A percentile compares a stretch with the other conserved stretches of the same genome.
These are phyloP conservation scores for Chloebia gouldiae DNA, from an alignment of 2,113 vertebrate genomes.

Conservation along the genomic window DNA sequence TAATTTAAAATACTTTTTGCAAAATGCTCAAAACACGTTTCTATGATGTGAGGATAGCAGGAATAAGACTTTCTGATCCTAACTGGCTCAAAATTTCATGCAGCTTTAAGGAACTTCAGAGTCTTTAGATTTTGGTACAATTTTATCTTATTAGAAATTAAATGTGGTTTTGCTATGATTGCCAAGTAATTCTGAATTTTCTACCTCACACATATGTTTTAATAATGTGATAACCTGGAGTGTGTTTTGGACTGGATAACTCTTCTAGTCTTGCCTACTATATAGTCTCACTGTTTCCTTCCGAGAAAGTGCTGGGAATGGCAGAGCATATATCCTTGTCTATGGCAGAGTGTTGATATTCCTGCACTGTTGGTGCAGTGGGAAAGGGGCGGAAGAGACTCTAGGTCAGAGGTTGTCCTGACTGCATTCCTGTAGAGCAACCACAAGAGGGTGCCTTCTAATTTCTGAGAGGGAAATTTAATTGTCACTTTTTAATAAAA, in stretches of 20 bases:
- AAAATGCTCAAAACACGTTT: neutral
- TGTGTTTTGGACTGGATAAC: neutral
- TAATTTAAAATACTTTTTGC: neutral
- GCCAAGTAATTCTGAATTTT: neutral
- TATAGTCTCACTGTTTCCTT: neutral
- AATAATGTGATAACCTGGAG: neutral
- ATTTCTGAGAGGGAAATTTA: conserved; percentile 11
- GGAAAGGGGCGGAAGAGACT: neutral
- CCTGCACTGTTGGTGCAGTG: neutral
- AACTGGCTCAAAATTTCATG: neutral
- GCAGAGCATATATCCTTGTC: neutral
- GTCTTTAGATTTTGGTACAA: neutral
- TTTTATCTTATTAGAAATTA: neutral
- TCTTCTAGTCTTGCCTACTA: neutral
- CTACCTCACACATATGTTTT: neutral
- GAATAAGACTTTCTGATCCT: neutral
- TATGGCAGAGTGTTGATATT: neutral
- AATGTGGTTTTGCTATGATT: neutral
- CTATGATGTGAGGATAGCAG: neutral
- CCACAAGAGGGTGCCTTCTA: conserved; percentile 47
- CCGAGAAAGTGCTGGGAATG: neutral
- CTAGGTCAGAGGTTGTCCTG: neutral
- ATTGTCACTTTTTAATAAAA: neutral
- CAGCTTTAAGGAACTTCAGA: neutral
- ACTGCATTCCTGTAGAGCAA: conserved; percentile 35